These are phyloP conservation scores for Plemyria rubiginata DNA, from an alignment of 2,888 invertebrate genomes.

Conservation along the genomic window DNA sequence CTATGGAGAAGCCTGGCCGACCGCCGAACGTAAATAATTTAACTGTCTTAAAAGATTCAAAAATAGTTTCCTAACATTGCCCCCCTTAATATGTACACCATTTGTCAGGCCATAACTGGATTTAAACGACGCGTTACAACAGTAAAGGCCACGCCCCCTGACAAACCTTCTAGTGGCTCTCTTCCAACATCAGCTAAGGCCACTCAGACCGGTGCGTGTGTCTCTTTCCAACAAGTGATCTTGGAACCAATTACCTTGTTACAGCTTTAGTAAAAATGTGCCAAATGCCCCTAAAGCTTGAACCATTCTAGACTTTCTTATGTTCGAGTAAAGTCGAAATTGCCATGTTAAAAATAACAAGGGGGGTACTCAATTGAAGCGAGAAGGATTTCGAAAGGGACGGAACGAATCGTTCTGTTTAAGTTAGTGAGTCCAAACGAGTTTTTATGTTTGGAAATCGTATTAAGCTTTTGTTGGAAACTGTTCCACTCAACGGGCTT, in stretches of 20 bases:
- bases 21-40: slow-evolving; percentile 83
- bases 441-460: slow-evolving; percentile 85
- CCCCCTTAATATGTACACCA: slow-evolving; percentile 85
- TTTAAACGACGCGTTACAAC: slow-evolving; percentile 80
- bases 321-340: slow-evolving; percentile 31
- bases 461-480: slow-evolving; percentile 85
- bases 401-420: slow-evolving; percentile 75
- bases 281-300: slow-evolving; percentile 47
- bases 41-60: slow-evolving; percentile 86
- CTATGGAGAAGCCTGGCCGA: slow-evolving; percentile 75
- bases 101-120: slow-evolving; percentile 85
- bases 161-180: slow-evolving; percentile 55
- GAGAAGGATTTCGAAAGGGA: slow-evolving; percentile 72
- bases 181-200: slow-evolving; percentile 44
- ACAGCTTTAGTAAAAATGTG: slow-evolving; percentile 64
- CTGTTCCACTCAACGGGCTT: slow-evolving; percentile 83
- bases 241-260: slow-evolving; percentile 69
- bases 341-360: slow-evolving; percentile 44
- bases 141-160: slow-evolving; percentile 70
- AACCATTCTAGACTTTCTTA: slow-evolving; percentile 46
- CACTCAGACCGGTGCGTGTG: slow-evolving; percentile 29
- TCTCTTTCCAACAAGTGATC: slow-evolving; percentile 67
- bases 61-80: slow-evolving; percentile 85
- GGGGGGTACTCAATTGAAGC: slow-evolving; percentile 76
- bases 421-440: slow-evolving; percentile 83